Evolutionary conservation across 1,140 invertebrate species (phyloP), one percentile per base, ranked within the genome.

Genomic region (Megalopta genalis): DNA sequence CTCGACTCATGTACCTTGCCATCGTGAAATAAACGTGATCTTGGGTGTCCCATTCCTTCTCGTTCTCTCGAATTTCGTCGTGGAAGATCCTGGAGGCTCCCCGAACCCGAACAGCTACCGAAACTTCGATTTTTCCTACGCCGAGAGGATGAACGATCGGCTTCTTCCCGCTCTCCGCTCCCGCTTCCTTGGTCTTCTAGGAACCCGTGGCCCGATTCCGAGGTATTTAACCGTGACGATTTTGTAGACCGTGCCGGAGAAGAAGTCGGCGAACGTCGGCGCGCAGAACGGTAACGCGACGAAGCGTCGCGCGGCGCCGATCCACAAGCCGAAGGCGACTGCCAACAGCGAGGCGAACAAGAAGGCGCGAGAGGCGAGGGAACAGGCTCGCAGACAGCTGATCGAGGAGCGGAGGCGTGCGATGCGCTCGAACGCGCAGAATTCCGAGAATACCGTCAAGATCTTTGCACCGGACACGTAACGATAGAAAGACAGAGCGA

Each of bases 331-430:
- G 42, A 93, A 92, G 83, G 82, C 92, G 63, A 90, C 91, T 54
- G 86, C 89, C 7, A 91, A 89, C 23, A 92, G 89, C 70, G 93
- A 93, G 62, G 93, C 93, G 21, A 92, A 90, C 78, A 93, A 94
- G 77, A 93, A 94, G 87, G 92, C 93, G 93, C 70, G 83, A 4
- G 93, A 96, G 86, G 95, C 96, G 42, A 93, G 97, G 3, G 97
- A 98, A 87, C 96, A 96, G 68, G 95, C 96, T 42, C 94, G 97
- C 77, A 96, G 96, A 82, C 96, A 96, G 86, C 94, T 98, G 93
- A 90, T 98, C 66, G 97, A 97, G 87, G 96, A 96, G 87, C 95
- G 94, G 85, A 93, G 96, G 79, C 95, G 95, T 82, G 95, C 95
- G 12, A 95, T 96, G 94, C 93, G 94, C 72, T 93, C 93, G 23